A percentile compares a stretch with the other conserved stretches of the same genome.
Evolutionary conservation across 2,888 invertebrate genomes (phyloP).

Genomic region (Drosophila peninsularis): DNA sequence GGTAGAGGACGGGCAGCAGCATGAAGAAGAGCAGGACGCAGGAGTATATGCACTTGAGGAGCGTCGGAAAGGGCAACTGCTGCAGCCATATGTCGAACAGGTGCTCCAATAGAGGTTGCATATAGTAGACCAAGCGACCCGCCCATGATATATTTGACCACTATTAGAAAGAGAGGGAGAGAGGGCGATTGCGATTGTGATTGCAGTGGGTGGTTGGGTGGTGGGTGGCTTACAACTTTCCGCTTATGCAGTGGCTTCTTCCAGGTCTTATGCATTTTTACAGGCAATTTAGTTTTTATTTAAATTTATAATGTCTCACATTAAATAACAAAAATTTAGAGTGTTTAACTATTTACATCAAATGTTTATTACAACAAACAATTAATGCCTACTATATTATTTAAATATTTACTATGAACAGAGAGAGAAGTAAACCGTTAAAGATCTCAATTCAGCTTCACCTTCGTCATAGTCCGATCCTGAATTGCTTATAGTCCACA

Average conservation of each 20-base stretch:
- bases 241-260: conserved; percentile 77
- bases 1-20: conserved; percentile 63
- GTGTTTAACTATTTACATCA: not conserved
- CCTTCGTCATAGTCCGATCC: conserved; percentile 38
- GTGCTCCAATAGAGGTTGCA: conserved; percentile 71
- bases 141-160: conserved; percentile 67
- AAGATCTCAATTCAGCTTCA: conserved; percentile 21
- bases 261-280: conserved; percentile 69
- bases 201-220: not conserved
- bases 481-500: conserved; percentile 12
- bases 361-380: conserved; percentile 20
- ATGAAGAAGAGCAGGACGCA: conserved; percentile 61
- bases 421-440: conserved; percentile 6
- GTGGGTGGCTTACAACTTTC: conserved; percentile 65
- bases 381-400: not conserved
- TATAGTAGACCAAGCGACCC: conserved; percentile 71
- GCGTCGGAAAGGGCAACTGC: conserved; percentile 80
- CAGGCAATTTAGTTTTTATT: not conserved
- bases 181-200: not conserved
- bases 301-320: not conserved
- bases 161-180: conserved; percentile 36
- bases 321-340: conserved; percentile 15
- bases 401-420: not conserved
- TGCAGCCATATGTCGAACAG: conserved; percentile 74
- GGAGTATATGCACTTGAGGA: conserved; percentile 69